These are phyloP conservation scores for Microctenopoma lineatum DNA, from an alignment of 2,797 vertebrate genomes.

Conservation along the genomic window DNA sequence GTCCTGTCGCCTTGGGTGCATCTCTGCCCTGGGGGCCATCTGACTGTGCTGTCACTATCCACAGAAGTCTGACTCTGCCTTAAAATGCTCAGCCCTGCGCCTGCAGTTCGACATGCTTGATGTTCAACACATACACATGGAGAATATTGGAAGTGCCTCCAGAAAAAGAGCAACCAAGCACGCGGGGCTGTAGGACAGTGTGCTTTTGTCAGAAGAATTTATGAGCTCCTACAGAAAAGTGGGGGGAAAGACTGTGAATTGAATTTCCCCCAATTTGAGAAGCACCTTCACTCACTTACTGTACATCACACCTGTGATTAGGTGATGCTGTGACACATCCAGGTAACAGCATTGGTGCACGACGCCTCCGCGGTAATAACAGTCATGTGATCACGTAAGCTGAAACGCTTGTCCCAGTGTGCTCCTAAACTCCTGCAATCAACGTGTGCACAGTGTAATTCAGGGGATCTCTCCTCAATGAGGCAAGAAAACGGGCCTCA, in stretches of 20 bases:
- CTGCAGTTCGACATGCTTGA: constrained; percentile 66
- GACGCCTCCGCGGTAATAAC: constrained; percentile 13
- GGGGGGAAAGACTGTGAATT: constrained; percentile 51
- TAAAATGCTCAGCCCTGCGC: constrained; percentile 61
- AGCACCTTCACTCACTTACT: constrained; percentile 31
- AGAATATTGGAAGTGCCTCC: constrained; percentile 58
- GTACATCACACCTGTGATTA: constrained; percentile 19
- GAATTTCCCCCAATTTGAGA: constrained; percentile 57
- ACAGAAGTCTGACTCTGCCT: constrained; percentile 71
- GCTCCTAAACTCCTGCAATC: constrained; percentile 36
- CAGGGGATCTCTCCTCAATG: constrained; percentile 67
- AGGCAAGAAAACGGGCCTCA: constrained; percentile 60
- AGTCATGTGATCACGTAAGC: constrained; percentile 2
- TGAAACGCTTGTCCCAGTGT: constrained; percentile 27
- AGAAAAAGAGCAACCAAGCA: constrained; percentile 48
- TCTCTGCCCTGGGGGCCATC: constrained; percentile 70
- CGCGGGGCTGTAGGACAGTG: constrained; percentile 41
- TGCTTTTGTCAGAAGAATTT: constrained; percentile 52
- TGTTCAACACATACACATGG: constrained; percentile 73
- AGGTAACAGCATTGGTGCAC: constrained; percentile 13
- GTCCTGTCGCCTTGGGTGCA: constrained; percentile 76
- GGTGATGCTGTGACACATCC: constrained; percentile 23
- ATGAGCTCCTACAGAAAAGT: constrained; percentile 50
- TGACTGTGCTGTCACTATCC: constrained; percentile 77
- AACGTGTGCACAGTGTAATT: constrained; percentile 44